Conservation (phyloP, 1,140 invertebrate genomes). For the Aphidius ervi region DNA sequence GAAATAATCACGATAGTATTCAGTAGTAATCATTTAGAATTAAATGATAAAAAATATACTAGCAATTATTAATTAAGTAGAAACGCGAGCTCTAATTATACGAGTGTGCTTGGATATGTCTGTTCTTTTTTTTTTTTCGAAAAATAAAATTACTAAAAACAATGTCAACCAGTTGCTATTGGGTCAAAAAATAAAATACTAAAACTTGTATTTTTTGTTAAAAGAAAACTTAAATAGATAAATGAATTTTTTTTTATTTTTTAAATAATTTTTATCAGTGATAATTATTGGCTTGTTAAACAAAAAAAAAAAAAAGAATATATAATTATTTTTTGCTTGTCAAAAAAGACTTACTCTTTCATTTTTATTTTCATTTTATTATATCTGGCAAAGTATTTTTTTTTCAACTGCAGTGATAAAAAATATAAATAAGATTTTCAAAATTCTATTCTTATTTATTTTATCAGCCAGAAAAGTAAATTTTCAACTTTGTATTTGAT, state of each 20-base stretch:
- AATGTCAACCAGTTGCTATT: neutral
- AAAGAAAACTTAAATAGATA: neutral
- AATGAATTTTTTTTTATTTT: slow-evolving; percentile 1
- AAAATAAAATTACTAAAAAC: slow-evolving; percentile 1
- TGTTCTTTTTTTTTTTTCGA: neutral
- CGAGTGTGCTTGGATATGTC: slow-evolving; percentile 11
- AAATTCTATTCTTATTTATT: too few species aligned
- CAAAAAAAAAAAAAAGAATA: too few species aligned
- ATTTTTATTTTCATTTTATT: too few species aligned
- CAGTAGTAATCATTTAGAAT: slow-evolving; percentile 28
- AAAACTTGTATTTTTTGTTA: neutral
- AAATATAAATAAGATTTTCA: too few species aligned
- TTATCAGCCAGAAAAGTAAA: too few species aligned
- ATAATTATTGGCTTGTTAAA: too few species aligned
- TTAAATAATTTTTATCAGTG: neutral
- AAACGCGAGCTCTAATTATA: slow-evolving; percentile 34
- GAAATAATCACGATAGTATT: slow-evolving; percentile 14
- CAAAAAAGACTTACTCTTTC: too few species aligned
- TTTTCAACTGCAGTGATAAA: too few species aligned
- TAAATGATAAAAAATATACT: slow-evolving; percentile 21
- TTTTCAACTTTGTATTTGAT: too few species aligned
- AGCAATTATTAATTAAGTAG: slow-evolving; percentile 29
- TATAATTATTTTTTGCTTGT: too few species aligned
- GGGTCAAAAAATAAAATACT: neutral
- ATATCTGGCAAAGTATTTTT: too few species aligned